Evolutionary conservation across 2,797 vertebrate species (phyloP), one percentile per base, ranked within the genome.

Genomic region (Spinus olivaceus): DNA sequence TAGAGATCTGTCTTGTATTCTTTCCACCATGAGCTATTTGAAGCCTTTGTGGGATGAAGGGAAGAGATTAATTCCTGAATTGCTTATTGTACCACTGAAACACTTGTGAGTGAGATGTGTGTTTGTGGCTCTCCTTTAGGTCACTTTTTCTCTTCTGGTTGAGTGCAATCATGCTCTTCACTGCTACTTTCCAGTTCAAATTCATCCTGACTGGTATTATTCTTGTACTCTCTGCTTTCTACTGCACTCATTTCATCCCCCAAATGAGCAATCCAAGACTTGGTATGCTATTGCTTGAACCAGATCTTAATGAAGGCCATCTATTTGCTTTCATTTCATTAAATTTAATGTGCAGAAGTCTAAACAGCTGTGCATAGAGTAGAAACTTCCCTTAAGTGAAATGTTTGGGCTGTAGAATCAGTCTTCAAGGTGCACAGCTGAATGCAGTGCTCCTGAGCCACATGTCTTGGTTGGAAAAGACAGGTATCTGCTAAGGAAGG

Each of bases 51-150:
- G 39, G 51, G 76, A 69, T 37, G 23, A 15, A 41, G 6, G 24
- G 24, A 83, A 21, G 3, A 6, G 33, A 76, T 16, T 63, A 6
- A 47, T 72, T 79, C 39, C 47, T 76, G 28, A 5, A 21, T 46
- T 81, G 56, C 9, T 44, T 49, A 27, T 19, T 37, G 3, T 21
- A 14, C 3, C 7, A 16, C 47, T 80, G 41, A 66, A 85, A 65
- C 7, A 0, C 16, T n/a, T 2, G 0, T 22, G 56, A 84, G 4
- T 1, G 10, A 77, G 50, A 16, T 0, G 2, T 16, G 7, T 60
- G 11, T 35, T 54, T 78, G n/a, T 77, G 37, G 5, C 5, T 50
- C 4, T 66, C 8, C 37, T 49, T 59, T 10, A 44, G 17, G 14
- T 59, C 32, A 27, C 5, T 15, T 32, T 50, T 86, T 35, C 18